Conservation (phyloP, 1,140 invertebrate species). For the Caerostris darwini region DNA sequence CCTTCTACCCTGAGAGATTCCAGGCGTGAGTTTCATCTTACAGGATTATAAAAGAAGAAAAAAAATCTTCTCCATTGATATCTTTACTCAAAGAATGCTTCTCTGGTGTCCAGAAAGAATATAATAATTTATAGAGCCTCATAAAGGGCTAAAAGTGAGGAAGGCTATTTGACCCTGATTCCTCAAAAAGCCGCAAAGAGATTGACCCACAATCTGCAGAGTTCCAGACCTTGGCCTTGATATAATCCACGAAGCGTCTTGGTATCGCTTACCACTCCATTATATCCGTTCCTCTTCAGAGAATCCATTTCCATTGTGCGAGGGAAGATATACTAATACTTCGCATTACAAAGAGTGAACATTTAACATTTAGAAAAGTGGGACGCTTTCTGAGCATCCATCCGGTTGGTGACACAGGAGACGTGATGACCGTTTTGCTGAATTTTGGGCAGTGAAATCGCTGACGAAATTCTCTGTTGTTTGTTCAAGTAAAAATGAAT, state of each 20-base stretch:
- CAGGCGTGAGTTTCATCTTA: not conserved
- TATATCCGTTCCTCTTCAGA: not conserved
- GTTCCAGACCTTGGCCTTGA: not conserved
- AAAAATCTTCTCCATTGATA: not conserved
- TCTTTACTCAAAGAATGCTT: not conserved
- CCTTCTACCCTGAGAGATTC: not conserved
- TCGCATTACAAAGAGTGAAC: not conserved
- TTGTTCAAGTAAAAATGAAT: not conserved
- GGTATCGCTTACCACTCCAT: not conserved
- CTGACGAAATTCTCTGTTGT: not conserved
- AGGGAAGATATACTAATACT: not conserved
- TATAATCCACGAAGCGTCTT: not conserved
- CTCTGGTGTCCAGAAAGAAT: not conserved
- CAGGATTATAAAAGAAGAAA: not conserved
- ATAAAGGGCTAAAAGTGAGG: not conserved
- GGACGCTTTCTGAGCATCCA: not conserved
- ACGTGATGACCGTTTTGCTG: not conserved
- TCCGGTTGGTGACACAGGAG: slow-evolving; percentile 1
- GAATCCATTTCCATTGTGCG: not conserved
- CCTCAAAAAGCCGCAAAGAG: not conserved
- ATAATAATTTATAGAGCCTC: not conserved
- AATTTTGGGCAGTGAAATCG: not conserved
- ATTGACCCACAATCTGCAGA: not conserved
- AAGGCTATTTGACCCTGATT: not conserved
- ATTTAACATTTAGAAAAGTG: not conserved